Evolutionary conservation across 2,113 vertebrate genomes (phyloP).

Genomic region (Balaeniceps rex): DNA sequence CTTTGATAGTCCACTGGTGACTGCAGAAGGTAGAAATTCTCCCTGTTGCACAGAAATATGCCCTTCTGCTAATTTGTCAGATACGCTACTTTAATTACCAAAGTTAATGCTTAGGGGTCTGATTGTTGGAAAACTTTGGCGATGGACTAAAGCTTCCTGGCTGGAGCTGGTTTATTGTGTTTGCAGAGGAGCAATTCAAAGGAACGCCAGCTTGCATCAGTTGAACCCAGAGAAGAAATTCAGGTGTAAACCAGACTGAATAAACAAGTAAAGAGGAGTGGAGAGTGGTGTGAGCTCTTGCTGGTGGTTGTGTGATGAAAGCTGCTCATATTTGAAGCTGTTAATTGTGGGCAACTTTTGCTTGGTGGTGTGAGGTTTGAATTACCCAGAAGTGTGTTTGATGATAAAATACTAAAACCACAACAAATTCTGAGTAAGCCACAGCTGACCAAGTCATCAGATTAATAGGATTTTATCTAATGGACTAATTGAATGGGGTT

Average conservation of each 20-base stretch:
- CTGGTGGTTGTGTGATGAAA: neutral
- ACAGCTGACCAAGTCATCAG: neutral
- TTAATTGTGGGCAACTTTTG: neutral
- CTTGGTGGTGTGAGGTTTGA: neutral
- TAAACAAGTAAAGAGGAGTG: neutral
- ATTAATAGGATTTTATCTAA: neutral
- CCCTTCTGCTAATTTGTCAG: neutral
- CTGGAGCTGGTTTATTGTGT: neutral
- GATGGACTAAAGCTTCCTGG: neutral
- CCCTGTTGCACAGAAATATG: neutral
- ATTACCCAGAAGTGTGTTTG: neutral
- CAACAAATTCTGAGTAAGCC: neutral
- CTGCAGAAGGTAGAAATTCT: neutral
- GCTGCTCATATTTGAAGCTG: neutral
- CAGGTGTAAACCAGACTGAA: neutral
- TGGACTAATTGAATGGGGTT: neutral
- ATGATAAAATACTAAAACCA: neutral
- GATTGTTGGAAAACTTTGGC: neutral
- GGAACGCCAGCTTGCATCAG: accelerated
- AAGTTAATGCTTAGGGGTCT: neutral
- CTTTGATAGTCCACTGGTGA: neutral
- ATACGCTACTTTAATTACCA: neutral
- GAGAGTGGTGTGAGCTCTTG: neutral
- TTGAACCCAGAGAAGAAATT: neutral
- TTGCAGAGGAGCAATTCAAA: neutral